These are phyloP conservation scores for Melanogrammus aeglefinus DNA, from an alignment of 2,797 vertebrate genomes.

Conservation along the genomic window DNA sequence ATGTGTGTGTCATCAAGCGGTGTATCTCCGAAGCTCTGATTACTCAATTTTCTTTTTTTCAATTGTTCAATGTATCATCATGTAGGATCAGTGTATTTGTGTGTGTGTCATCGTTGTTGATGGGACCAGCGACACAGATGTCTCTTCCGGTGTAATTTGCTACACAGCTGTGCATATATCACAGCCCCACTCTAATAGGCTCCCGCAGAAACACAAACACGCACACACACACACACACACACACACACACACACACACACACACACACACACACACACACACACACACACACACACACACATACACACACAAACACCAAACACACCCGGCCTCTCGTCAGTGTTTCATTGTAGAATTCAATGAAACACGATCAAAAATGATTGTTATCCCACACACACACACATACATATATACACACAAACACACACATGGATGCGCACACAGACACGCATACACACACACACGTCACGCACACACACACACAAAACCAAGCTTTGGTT, in stretches of 20 bases:
- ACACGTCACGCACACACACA: neutral
- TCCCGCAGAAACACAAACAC: neutral
- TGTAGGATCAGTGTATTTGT: too few relatives aligned
- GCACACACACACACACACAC: constrained; percentile 17
- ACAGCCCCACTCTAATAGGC: constrained; percentile 16
- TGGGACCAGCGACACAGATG: constrained; percentile 9
- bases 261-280: neutral
- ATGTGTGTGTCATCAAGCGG: neutral
- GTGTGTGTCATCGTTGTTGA: too few relatives aligned
- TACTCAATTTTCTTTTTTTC: too few relatives aligned
- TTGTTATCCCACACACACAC: neutral
- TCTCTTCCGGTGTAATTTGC: constrained; percentile 15
- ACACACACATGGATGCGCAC: too few relatives aligned
- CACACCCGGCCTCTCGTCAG: too few relatives aligned
- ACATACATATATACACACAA: too few relatives aligned
- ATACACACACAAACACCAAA: too few relatives aligned
- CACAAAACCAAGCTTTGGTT: neutral
- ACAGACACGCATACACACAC: too few relatives aligned
- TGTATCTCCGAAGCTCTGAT: neutral
- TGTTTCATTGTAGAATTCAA: too few relatives aligned
- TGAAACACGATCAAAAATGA: too few relatives aligned
- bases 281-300: neutral
- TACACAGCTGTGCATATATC: constrained; percentile 40
- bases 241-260: constrained; percentile 9
- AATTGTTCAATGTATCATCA: too few relatives aligned